Percentiles rank a stretch among this genome's conserved stretches.
These are phyloP conservation scores for Heterohyrax brucei DNA, from an alignment of 2,797 vertebrate species.

Conservation along the genomic window DNA sequence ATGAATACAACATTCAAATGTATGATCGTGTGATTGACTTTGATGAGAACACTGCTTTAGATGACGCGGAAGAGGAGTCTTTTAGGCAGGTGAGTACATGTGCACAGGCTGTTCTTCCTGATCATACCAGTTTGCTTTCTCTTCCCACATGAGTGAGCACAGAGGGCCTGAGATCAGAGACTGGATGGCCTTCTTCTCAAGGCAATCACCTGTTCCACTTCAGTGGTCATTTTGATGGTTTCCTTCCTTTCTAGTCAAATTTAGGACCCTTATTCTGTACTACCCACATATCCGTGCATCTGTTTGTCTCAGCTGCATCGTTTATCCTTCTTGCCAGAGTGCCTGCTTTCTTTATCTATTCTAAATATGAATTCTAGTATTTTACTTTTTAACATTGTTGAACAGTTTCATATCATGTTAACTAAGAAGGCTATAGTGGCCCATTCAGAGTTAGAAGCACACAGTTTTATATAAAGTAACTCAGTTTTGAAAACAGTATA, in stretches of 20 bases:
- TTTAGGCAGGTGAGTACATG: conserved; percentile 93
- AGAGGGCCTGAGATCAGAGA: background rate
- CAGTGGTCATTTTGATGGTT: background rate
- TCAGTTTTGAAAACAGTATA: conserved; percentile 10
- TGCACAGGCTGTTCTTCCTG: conserved; percentile 25
- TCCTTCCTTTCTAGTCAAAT: background rate
- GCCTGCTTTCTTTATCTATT: conserved; percentile 29
- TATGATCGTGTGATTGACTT: conserved; percentile 94
- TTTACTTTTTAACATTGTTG: conserved; percentile 50
- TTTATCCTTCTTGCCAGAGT: conserved; percentile 34
- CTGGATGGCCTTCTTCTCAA: conserved; percentile 25
- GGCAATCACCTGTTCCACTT: background rate
- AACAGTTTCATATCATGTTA: conserved; percentile 39
- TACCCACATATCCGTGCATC: background rate
- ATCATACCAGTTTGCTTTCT: background rate
- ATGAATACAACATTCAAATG: conserved; percentile 95
- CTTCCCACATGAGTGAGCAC: background rate
- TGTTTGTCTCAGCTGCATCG: background rate
- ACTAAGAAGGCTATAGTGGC: background rate
- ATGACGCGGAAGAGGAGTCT: conserved; percentile 96
- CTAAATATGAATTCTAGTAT: conserved; percentile 21
- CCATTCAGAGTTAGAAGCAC: conserved; percentile 46
- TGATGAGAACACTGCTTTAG: conserved; percentile 91
- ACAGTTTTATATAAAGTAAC: conserved; percentile 42
- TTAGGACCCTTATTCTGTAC: background rate